Evolutionary conservation across 2,797 vertebrate species (phyloP), one percentile per base, ranked within the genome.

Genomic region (Esox lucius): DNA sequence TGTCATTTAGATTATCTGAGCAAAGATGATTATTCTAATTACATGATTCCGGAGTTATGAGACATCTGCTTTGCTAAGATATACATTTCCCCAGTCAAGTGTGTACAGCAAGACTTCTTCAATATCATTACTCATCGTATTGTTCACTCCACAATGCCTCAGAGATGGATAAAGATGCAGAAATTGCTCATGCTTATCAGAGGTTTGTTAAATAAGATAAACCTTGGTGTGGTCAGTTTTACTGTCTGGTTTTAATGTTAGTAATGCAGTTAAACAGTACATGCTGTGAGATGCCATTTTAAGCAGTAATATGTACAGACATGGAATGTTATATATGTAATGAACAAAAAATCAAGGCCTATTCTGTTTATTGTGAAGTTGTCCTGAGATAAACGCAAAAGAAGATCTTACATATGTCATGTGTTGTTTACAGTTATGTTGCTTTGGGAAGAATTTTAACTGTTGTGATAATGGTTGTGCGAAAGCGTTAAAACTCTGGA

Each of bases 21-120:
- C 86, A 91, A 92, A 91, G 86, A 88, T 83, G 90, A 93, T 94
- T 91, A 91, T 91, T 93, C 82, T 91, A 91, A 94, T 92, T 89
- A 83, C 87, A 90, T 93, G 91, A 92, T 90, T 91, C 88, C 69
- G 71, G 83, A 75, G 92, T 93, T 91, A 92, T 86, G 88, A 89
- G 91, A 87, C 89, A 88, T 92, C 87, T 91, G 90, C 85, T 90
- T 76, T 68, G 82, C 86, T 90, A 87, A 91, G 87, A 85, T 80
- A 84, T 81, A 78, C 81, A 78, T 88, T 88, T 87, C 89, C 87
- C 91, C 83, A 87, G 90, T 92, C 88, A 85, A 88, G 87, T 78
- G 84, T 80, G 80, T 85, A 85, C 86, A 87, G 84, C 79, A 77
- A 84, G 85, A 85, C 83, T 88, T 89, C 87, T 87, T 90, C 90